Percentiles rank a stretch among this genome's conserved stretches.
Evolutionary conservation across 1,140 invertebrate species (phyloP).

Genomic region (Apis laboriosa): DNA sequence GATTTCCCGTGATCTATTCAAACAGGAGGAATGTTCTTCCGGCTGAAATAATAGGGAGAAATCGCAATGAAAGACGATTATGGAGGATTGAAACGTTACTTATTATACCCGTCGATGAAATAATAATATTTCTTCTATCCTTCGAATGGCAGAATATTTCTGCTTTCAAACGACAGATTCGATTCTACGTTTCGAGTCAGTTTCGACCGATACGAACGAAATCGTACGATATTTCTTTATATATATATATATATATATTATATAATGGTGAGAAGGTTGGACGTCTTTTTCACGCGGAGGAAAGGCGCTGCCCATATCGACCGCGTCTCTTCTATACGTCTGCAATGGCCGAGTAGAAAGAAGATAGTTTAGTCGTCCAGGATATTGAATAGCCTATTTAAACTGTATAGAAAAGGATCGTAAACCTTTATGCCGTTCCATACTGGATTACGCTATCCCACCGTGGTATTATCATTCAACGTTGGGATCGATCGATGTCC

Average conservation of each 20-base stretch:
- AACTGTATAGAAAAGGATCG: constrained; percentile 40
- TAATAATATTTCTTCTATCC: neutral
- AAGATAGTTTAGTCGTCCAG: constrained; percentile 40
- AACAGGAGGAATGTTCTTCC: neutral
- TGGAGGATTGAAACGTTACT: neutral
- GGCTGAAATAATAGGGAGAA: neutral
- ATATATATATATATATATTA: neutral
- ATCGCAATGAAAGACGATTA: neutral
- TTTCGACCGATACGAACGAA: neutral
- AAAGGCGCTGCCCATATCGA: constrained; percentile 20
- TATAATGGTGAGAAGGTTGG: neutral
- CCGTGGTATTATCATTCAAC: constrained; percentile 1
- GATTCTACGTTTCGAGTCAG: neutral
- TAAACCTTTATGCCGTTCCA: constrained; percentile 30
- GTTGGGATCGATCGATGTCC: neutral
- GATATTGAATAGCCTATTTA: constrained; percentile 38
- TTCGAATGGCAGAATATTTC: neutral
- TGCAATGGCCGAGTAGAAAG: constrained; percentile 14
- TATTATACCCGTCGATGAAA: neutral
- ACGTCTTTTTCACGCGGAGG: neutral
- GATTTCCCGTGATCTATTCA: neutral
- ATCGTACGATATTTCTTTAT: constrained; percentile 13
- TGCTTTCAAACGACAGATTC: constrained; percentile 1
- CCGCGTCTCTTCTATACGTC: neutral
- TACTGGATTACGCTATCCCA: neutral